Evolutionary conservation across 2,797 vertebrate species (phyloP).

Genomic region (Garrulus glandarius): DNA sequence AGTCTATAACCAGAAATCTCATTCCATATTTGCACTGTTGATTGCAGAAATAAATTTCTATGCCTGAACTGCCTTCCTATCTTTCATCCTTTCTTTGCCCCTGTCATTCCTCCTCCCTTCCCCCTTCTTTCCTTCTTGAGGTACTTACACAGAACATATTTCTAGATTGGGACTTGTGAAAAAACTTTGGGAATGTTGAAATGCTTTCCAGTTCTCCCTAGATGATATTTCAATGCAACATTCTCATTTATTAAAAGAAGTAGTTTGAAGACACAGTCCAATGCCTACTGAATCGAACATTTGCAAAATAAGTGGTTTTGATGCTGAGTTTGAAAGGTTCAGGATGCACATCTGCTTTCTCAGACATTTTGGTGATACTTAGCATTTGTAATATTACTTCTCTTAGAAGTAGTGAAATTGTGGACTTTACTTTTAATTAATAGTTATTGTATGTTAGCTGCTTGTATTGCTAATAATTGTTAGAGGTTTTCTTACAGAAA

Average conservation of each 20-base stretch:
- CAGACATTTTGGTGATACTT: neutral
- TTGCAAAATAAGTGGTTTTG: neutral
- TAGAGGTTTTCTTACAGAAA: neutral
- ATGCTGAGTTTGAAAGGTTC: neutral
- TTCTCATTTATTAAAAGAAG: neutral
- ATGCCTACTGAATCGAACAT: neutral
- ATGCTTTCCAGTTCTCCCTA: neutral
- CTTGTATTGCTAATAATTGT: neutral
- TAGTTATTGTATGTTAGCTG: neutral
- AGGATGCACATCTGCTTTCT: neutral
- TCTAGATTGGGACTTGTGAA: neutral
- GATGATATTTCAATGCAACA: neutral
- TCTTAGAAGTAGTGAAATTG: neutral
- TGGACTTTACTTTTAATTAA: neutral
- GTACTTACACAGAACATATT: neutral
- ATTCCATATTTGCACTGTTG: neutral
- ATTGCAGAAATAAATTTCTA: neutral
- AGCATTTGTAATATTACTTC: neutral
- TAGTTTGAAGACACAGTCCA: neutral
- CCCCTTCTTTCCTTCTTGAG: neutral
- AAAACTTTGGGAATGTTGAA: neutral
- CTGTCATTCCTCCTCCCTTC: neutral
- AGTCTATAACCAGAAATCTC: neutral
- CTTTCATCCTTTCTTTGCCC: neutral
- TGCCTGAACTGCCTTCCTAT: neutral